Evolutionary conservation across 1,140 invertebrate species (phyloP).

Genomic region (Calycopis cecrops): DNA sequence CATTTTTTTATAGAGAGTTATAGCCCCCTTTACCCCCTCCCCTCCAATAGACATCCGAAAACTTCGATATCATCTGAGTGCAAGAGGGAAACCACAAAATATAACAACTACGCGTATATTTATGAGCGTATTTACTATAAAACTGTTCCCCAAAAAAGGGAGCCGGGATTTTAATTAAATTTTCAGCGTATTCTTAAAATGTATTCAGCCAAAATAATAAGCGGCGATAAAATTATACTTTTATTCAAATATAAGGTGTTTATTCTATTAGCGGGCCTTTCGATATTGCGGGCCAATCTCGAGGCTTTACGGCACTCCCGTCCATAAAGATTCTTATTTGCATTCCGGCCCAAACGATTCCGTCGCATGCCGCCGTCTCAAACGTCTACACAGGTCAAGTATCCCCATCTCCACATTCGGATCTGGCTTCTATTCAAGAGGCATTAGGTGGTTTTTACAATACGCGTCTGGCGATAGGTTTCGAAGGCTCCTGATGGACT

Average conservation of each 20-base stretch:
- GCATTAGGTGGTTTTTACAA: conserved; percentile 12
- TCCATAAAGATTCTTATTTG: conserved; percentile 66
- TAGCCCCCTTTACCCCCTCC: no score
- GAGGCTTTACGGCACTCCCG: conserved; percentile 41
- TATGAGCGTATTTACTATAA: no score
- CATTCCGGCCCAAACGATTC: conserved; percentile 53
- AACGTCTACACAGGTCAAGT: conserved; percentile 49
- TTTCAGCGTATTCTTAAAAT: no score
- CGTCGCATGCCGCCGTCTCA: conserved; percentile 40
- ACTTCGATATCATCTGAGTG: no score
- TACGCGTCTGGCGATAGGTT: conserved; percentile 13
- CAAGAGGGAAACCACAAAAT: no score
- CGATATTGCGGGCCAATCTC: conserved; percentile 48
- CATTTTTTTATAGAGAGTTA: no score
- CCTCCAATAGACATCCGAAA: no score
- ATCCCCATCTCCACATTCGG: conserved; percentile 14
- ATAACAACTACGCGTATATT: no score
- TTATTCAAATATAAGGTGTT: conserved; percentile 21
- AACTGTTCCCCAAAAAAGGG: no score
- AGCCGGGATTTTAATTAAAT: no score
- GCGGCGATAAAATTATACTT: background rate
- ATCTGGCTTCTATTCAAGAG: conserved; percentile 17
- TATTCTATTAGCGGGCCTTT: conserved; percentile 57
- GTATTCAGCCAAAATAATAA: background rate
- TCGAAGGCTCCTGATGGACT: conserved; percentile 23